Evolutionary conservation across 1,140 invertebrate species (phyloP).

Genomic region (Cataglyphis hispanica): DNA sequence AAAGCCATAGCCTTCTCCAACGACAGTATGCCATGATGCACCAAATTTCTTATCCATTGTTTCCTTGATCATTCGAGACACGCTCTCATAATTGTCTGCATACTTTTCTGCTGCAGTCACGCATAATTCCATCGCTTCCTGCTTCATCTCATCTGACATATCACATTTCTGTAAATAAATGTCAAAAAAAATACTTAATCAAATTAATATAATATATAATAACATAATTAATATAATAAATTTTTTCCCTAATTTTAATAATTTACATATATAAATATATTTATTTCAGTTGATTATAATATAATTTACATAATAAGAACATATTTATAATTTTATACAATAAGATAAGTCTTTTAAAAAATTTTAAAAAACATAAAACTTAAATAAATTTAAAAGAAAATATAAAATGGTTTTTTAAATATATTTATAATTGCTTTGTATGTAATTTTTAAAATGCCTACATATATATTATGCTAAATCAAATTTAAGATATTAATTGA

Average conservation of each 20-base stretch:
- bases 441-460: neutral
- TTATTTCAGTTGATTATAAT: neutral
- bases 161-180: conserved; percentile 91
- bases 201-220: conserved; percentile 18
- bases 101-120: conserved; percentile 97
- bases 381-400: too few species aligned
- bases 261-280: neutral
- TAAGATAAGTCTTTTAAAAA: neutral
- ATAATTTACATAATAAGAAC: neutral
- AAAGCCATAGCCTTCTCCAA: conserved; percentile 98
- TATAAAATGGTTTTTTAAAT: neutral
- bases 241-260: neutral
- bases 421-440: neutral
- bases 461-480: neutral
- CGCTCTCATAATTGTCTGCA: conserved; percentile 90
- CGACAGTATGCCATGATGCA: conserved; percentile 96
- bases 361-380: neutral
- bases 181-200: neutral
- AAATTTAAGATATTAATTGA: neutral
- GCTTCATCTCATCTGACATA: conserved; percentile 97
- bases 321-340: neutral
- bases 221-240: neutral
- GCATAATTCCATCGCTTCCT: conserved; percentile 96
- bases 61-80: conserved; percentile 97
- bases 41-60: conserved; percentile 98